Evolutionary conservation across 2,888 invertebrate genomes (phyloP).

Genomic region (Sclerodermus sp.): DNA sequence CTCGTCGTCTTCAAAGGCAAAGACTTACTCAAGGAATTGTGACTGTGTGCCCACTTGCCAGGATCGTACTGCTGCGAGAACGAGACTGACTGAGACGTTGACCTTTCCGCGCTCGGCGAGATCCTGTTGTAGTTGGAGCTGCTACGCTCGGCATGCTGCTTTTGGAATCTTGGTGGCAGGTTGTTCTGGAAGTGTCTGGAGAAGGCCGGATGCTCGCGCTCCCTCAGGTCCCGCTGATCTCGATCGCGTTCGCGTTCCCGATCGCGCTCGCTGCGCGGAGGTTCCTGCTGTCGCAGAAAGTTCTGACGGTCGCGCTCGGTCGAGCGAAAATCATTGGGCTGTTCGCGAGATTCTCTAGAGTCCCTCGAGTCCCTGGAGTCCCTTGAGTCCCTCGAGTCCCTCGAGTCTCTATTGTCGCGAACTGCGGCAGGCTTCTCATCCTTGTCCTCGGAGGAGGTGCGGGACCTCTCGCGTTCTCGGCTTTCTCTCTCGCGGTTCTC

Average conservation of each 20-base stretch:
- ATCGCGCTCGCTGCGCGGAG: conserved; percentile 29
- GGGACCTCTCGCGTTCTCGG: conserved; percentile 52
- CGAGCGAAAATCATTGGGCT: conserved; percentile 27
- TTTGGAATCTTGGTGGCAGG: conserved; percentile 83
- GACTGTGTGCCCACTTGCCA: conserved; percentile 50
- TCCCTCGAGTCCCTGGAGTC: conserved; percentile 14
- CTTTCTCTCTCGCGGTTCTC: conserved; percentile 56
- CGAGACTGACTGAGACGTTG: conserved; percentile 36
- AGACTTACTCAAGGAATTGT: conserved; percentile 47
- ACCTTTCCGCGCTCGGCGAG: conserved; percentile 50
- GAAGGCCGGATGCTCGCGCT: conserved; percentile 65
- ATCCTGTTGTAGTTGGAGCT: conserved; percentile 41
- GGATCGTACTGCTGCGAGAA: conserved; percentile 53
- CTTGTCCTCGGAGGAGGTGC: conserved; percentile 50
- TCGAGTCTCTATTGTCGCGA: conserved; percentile 15
- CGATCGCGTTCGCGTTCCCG: conserved; percentile 49
- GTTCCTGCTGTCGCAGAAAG: conserved; percentile 32
- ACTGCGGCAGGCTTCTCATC: conserved; percentile 21
- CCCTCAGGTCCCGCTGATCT: conserved; percentile 59
- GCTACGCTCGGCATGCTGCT: conserved; percentile 68
- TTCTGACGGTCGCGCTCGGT: conserved; percentile 30
- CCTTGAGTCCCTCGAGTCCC: conserved; percentile 16
- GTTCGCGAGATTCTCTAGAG: conserved; percentile 22
- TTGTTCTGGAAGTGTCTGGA: conserved; percentile 79
- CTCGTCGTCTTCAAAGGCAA: too few relatives aligned